Base-by-base conservation (phyloP, 2,797 vertebrate genomes). In the Macroramphosus scolopax region DNA sequence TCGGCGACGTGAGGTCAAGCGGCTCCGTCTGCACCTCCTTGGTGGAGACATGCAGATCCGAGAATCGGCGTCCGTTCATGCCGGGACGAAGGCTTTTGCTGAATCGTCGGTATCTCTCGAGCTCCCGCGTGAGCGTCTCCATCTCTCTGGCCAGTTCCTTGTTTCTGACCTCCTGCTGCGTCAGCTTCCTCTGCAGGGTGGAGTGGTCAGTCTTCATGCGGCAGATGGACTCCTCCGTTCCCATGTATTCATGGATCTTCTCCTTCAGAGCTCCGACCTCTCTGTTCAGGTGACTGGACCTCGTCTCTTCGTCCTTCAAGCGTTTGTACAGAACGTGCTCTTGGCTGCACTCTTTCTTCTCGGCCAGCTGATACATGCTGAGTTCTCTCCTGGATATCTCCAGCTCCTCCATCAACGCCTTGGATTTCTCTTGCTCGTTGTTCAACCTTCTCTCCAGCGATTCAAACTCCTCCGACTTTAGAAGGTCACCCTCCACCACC, bases 1-100 rank as follows among this genome's bases (percentile, higher is more conserved):
- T 91, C 0, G 90, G 89, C 4, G 92, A 86, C 68, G 91, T 83
- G 11, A 78, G 88, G 53, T 95, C 93, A 22, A 57, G 51, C 17
- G 89, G 82, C 57, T 97, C 95, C 3, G 95, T 99, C 69, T 99
- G 96, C 45, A 98, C 93, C 79, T 98, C 95, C 78, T 95, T 97
- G 57, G 94, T 93, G 74, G 92, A 90, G 38, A 92, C 82, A 9
- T 95, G 94, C n/a, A 94, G 87, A 70, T 98, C 95, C 26, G 94
- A 95, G 56, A 94, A 91, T 60, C 93, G 92, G 52, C 92, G 91
- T 54, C 94, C 93, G 0, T 95, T 98, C 81, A 95, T 88, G 72
- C 88, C 72, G 0, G 94, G 92, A 20, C 92, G 88, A 8, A 93
- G 88, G 20, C 89, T 96, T 84, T 95, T 98, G 81, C 92, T 97